Base-by-base conservation (phyloP, 1,140 invertebrate genomes). In the Stenopsyche tienmushanensis region DNA sequence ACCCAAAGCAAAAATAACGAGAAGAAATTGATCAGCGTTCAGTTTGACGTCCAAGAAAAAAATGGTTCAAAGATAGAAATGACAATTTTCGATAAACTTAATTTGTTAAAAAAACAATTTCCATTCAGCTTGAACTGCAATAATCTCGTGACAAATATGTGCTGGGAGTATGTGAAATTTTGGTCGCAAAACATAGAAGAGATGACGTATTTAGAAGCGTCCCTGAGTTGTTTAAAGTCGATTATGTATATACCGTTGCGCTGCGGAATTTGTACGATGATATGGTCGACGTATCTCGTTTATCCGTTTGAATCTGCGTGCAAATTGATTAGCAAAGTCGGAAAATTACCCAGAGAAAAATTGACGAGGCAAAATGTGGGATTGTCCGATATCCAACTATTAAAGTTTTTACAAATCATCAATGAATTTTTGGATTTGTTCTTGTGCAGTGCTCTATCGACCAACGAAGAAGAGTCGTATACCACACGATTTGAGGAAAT, bases 281-380 rank as follows among this genome's bases (percentile, higher is more conserved):
- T 96, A 65, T 98, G 94, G 94, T 89, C 88, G 50, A 89, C 91
- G 57, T 92, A 93, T 72, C 76, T 95, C 20, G 87, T 88, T 71
- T 88, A 89, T 72, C 80, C 85, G 21, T 86, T 94, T 73, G 88
- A 93, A 79, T 78, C 84, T 0, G 79, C 84, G 18, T 87, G 87
- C 18, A 87, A 89, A 71, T 78, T 97, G 1, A 88, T 96, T 41
- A 93, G 96, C 71, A 96, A 95, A 80, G 86, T 91, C 9, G 93
- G 93, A 9, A 93, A 91, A 78, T 77, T 92, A 55, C 92, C 92
- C 0, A 94, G 93, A 77, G 93, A 94, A 72, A 84, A 89, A 68
- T 80, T 94, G 39, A 91, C 88, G 68, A 76, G 83, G 34, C 89
- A 90, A 75, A 88, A 90, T 68, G 79, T 92, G 55, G 88, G 89